Percentiles rank a stretch among this genome's conserved stretches.
phyloP scores from a whole-genome alignment of 2,888 invertebrate genomes.

The Chloroclystis v-ata region DNA sequence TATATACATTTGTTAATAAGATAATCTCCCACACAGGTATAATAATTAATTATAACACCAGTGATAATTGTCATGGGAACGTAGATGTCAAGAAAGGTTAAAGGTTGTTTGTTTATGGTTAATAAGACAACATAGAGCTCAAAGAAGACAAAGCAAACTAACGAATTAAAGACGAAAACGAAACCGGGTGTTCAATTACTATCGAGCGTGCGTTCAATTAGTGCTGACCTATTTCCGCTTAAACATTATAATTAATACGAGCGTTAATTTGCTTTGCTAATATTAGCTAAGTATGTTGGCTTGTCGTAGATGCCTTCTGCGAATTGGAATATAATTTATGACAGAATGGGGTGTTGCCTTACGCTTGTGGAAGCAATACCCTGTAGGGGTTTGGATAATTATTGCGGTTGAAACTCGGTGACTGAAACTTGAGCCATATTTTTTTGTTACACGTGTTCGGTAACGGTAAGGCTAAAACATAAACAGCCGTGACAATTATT shows the following conservation, averaged over 20 bases:
- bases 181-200: constrained; percentile 20
- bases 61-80: too few species aligned
- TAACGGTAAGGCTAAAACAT: too few species aligned
- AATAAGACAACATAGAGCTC: too few species aligned
- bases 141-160: neutral
- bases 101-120: too few species aligned
- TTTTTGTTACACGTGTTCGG: too few species aligned
- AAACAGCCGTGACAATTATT: too few species aligned
- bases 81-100: too few species aligned
- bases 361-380: constrained; percentile 4
- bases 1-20: too few species aligned
- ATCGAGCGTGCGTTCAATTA: constrained; percentile 24
- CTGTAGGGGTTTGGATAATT: constrained; percentile 1
- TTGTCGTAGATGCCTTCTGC: constrained; percentile 11
- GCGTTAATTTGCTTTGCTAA: constrained; percentile 27
- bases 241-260: constrained; percentile 30
- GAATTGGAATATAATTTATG: constrained; percentile 4
- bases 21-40: too few species aligned
- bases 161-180: constrained; percentile 8
- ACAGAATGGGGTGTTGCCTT: neutral
- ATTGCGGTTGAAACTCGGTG: neutral
- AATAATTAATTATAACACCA: too few species aligned
- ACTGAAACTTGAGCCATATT: too few species aligned
- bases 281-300: constrained; percentile 21
- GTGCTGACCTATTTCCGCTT: constrained; percentile 26